These are phyloP conservation scores for Luscinia luscinia DNA, from an alignment of 2,797 vertebrate genomes.

Conservation along the genomic window DNA sequence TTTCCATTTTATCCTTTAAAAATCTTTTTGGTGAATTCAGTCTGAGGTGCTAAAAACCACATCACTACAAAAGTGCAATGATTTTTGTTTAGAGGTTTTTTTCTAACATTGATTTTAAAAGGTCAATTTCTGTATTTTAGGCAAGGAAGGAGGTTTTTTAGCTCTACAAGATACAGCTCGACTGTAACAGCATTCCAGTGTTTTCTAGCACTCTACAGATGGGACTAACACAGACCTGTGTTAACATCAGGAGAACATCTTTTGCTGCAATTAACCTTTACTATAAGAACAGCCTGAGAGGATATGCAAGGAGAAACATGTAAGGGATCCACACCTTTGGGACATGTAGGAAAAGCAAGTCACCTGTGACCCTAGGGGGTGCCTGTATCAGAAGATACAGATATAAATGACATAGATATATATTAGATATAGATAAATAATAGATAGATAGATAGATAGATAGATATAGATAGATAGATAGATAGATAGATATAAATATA, in stretches of 20 bases:
- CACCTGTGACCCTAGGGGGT: fast-evolving
- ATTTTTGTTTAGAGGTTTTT: not conserved
- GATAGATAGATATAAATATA: no score
- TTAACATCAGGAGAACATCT: not conserved
- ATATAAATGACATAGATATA: no score
- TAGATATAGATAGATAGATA: no score
- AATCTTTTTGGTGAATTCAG: not conserved
- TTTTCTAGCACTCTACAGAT: not conserved
- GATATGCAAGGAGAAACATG: not conserved
- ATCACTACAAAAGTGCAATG: not conserved
- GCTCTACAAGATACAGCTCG: not conserved
- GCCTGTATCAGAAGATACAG: not conserved
- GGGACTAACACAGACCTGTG: not conserved
- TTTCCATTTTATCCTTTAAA: not conserved
- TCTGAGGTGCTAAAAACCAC: not conserved
- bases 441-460: no score
- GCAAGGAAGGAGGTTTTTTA: not conserved
- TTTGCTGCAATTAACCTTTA: constrained; percentile 32
- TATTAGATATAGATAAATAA: no score
- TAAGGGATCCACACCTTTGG: not conserved
- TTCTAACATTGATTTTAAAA: not conserved
- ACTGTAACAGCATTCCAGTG: not conserved
- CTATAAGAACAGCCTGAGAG: not conserved
- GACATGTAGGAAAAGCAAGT: fast-evolving
- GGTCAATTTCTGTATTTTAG: not conserved